Evolutionary conservation across 2,888 invertebrate genomes (phyloP).

Genomic region (Sepiola atlantica): DNA sequence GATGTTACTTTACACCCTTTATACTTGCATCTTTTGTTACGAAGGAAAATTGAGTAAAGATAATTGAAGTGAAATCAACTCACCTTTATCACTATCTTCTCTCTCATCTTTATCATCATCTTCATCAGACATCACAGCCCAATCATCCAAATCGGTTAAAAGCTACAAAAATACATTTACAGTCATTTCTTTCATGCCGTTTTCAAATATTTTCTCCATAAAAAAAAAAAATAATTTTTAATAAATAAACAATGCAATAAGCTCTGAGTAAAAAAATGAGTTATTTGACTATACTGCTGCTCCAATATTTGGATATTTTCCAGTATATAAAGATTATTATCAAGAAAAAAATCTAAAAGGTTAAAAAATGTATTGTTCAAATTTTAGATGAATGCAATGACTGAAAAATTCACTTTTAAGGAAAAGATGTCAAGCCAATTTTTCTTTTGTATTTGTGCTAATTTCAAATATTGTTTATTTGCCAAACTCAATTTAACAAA

Average conservation of each 20-base stretch:
- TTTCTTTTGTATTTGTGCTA: no score
- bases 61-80: not conserved
- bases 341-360: no score
- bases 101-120: slow-evolving; percentile 80
- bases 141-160: slow-evolving; percentile 72
- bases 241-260: no score
- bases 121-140: slow-evolving; percentile 74
- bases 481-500: no score
- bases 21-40: not conserved
- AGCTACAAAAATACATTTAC: slow-evolving; percentile 57
- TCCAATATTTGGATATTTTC: not conserved
- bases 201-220: not conserved
- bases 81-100: slow-evolving; percentile 77
- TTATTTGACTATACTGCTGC: not conserved
- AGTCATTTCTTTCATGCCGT: not conserved
- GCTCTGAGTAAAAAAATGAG: not conserved
- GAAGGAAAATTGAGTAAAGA: not conserved
- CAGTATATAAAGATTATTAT: no score
- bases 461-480: no score
- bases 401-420: no score
- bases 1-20: not conserved
- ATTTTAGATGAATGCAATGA: no score
- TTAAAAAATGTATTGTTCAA: no score
- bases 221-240: no score
- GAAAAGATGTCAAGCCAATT: no score